These are phyloP conservation scores for Erebia ligea DNA, from an alignment of 2,888 invertebrate species.

Conservation along the genomic window DNA sequence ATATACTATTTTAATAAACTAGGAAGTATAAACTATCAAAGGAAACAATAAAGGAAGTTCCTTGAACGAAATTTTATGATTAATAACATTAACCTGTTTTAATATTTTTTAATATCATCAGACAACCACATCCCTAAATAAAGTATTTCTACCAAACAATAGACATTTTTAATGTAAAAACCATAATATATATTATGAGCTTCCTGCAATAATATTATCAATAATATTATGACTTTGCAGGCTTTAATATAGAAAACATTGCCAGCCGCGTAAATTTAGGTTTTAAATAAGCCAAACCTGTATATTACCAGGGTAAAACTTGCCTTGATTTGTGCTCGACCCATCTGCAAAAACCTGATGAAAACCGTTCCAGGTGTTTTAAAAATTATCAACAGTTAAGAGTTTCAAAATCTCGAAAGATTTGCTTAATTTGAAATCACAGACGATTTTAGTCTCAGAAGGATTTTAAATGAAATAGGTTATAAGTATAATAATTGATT, in stretches of 20 bases:
- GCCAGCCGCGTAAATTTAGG: not conserved
- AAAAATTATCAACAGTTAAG: too few species aligned
- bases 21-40: slow-evolving; percentile 7
- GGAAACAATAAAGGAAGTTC: slow-evolving; percentile 3
- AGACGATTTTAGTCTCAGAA: too few species aligned
- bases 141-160: not conserved
- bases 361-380: too few species aligned
- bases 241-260: too few species aligned
- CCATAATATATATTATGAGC: not conserved
- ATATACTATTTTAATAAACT: not conserved
- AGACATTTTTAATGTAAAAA: not conserved
- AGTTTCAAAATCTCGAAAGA: too few species aligned
- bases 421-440: too few species aligned
- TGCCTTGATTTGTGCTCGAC: too few species aligned
- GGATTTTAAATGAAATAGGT: too few species aligned
- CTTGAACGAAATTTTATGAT: slow-evolving; percentile 20
- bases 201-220: not conserved
- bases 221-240: not conserved
- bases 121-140: slow-evolving; percentile 24
- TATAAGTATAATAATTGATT: too few species aligned
- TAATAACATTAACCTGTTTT: slow-evolving; percentile 16
- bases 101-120: slow-evolving; percentile 11
- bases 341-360: too few species aligned
- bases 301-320: too few species aligned
- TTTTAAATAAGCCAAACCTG: too few species aligned